These are phyloP conservation scores for Strigamia maritima DNA, from an alignment of 2,888 invertebrate species.

Conservation along the genomic window DNA sequence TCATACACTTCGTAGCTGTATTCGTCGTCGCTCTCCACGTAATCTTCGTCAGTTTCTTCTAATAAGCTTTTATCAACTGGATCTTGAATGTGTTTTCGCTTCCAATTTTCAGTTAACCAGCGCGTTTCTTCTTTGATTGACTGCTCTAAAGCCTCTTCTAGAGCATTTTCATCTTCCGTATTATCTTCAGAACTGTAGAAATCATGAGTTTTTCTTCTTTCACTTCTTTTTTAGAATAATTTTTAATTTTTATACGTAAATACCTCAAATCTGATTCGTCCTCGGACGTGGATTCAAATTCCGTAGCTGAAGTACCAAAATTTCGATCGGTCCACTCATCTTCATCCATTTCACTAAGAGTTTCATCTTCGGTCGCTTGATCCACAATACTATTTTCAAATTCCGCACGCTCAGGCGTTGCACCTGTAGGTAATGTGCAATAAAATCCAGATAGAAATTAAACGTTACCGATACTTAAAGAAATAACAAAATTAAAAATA, in stretches of 20 bases:
- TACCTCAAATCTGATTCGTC: constrained; percentile 55
- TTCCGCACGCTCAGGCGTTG: constrained; percentile 74
- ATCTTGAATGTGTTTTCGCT: constrained; percentile 57
- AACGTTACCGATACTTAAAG: background rate
- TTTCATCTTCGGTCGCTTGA: constrained; percentile 53
- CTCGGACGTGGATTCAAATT: constrained; percentile 64
- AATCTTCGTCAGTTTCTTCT: constrained; percentile 43
- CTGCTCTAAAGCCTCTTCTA: constrained; percentile 65
- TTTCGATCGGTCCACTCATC: constrained; percentile 95
- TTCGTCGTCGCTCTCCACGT: constrained; percentile 47
- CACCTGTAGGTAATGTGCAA: constrained; percentile 44
- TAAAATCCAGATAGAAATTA: background rate
- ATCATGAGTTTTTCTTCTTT: background rate
- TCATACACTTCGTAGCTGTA: constrained; percentile 45
- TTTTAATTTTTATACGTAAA: background rate
- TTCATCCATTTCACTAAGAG: constrained; percentile 79
- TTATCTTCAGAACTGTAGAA: constrained; percentile 41
- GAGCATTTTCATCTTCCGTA: constrained; percentile 56
- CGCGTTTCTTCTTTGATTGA: constrained; percentile 63
- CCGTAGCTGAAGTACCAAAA: constrained; percentile 72
- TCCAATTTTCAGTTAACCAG: constrained; percentile 67
- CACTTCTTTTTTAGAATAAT: background rate
- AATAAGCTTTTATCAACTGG: background rate
- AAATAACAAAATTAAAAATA: background rate
- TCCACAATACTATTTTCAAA: constrained; percentile 64